phyloP scores from a whole-genome alignment of 2,888 invertebrate species.

The Ferrisia virgata region DNA sequence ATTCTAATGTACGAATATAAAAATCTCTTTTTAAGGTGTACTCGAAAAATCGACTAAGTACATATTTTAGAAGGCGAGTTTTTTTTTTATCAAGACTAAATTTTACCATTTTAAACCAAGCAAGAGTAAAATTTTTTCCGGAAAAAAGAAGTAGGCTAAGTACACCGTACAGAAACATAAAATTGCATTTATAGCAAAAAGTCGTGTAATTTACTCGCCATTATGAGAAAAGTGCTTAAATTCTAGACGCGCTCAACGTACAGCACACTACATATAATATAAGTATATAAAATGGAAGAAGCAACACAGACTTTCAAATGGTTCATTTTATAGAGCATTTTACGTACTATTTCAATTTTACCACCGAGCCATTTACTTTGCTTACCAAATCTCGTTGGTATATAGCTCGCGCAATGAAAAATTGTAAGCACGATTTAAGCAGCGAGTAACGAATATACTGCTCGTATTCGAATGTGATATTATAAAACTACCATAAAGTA shows the following conservation, averaged over 20 bases:
- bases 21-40: too few relatives aligned
- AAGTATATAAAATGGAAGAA: background rate
- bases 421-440: too few relatives aligned
- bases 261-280: too few relatives aligned
- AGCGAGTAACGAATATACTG: too few relatives aligned
- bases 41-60: too few relatives aligned
- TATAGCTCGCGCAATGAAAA: background rate
- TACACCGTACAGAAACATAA: background rate
- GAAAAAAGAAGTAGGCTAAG: background rate
- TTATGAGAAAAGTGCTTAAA: background rate
- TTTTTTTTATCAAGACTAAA: too few relatives aligned
- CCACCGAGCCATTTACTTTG: background rate
- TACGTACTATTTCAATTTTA: background rate
- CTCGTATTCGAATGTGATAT: too few relatives aligned
- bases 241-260: background rate
- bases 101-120: background rate
- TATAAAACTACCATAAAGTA: too few relatives aligned
- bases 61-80: too few relatives aligned
- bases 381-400: background rate
- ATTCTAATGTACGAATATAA: too few relatives aligned
- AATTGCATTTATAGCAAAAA: background rate
- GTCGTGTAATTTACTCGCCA: background rate
- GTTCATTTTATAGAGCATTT: background rate
- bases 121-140: background rate
- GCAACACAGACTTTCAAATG: background rate